These are phyloP conservation scores for Rhagoletis pomonella DNA, from an alignment of 1,140 invertebrate species.

Conservation along the genomic window DNA sequence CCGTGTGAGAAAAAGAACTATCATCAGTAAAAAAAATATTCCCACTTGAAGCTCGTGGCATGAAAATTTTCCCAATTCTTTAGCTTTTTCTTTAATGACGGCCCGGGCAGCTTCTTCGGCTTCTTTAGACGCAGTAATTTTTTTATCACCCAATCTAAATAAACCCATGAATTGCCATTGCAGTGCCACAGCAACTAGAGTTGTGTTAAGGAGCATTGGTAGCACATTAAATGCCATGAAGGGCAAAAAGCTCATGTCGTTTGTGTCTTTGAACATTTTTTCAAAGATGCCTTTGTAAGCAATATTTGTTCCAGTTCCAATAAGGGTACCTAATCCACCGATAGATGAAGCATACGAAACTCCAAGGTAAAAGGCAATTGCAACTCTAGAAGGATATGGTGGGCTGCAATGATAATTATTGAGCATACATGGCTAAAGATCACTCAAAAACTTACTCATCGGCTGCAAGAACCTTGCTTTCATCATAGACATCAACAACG, in stretches of 20 bases:
- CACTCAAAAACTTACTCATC: neutral
- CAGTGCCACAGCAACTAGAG: conserved; percentile 82
- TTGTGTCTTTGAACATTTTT: conserved; percentile 74
- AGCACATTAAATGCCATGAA: conserved; percentile 80
- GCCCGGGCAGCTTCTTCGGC: conserved; percentile 78
- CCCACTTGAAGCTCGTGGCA: conserved; percentile 86
- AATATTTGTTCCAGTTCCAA: conserved; percentile 90
- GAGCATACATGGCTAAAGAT: neutral
- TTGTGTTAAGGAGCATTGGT: conserved; percentile 81
- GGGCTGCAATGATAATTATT: conserved; percentile 6
- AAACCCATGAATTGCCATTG: conserved; percentile 83
- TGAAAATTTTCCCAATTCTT: conserved; percentile 82
- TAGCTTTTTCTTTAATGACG: conserved; percentile 81
- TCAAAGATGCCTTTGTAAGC: conserved; percentile 85
- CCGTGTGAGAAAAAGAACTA: conserved; percentile 89
- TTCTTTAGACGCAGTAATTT: conserved; percentile 74
- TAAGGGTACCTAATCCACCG: conserved; percentile 88
- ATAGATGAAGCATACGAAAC: conserved; percentile 86
- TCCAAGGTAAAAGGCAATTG: conserved; percentile 81
- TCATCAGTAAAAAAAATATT: conserved; percentile 82
- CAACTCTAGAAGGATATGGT: conserved; percentile 77
- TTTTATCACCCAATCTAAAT: conserved; percentile 75
- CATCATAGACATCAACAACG: neutral
- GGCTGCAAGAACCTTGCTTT: neutral
- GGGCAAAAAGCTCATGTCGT: conserved; percentile 81